Conservation (phyloP, 1,140 invertebrate genomes). For the Lucilia cuprina region DNA sequence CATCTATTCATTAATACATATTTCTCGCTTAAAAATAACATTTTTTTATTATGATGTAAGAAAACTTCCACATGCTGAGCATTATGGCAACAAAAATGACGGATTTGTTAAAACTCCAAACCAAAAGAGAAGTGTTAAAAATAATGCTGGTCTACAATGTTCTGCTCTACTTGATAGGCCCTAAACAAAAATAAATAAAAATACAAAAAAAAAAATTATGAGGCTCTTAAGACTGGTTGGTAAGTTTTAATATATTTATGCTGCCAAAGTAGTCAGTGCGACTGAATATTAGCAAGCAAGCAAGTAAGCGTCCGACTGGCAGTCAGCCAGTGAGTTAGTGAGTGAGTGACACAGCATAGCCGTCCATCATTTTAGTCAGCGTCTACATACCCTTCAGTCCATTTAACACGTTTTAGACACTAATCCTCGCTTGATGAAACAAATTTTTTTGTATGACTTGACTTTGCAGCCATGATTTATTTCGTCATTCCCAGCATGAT, state of each 20-base stretch:
- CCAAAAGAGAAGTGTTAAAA: too few species aligned
- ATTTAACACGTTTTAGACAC: slow-evolving; percentile 63
- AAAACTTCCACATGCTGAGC: background rate
- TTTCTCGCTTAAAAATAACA: background rate
- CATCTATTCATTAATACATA: background rate
- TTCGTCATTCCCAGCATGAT: slow-evolving; percentile 40
- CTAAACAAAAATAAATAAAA: slow-evolving; percentile 5
- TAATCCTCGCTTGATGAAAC: slow-evolving; percentile 63
- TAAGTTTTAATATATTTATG: background rate
- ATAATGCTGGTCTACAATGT: background rate
- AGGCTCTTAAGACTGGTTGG: background rate
- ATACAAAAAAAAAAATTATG: background rate
- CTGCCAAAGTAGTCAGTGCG: background rate
- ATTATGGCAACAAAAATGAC: background rate
- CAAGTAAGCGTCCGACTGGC: too few species aligned
- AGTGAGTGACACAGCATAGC: slow-evolving; percentile 35
- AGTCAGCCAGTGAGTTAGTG: background rate
- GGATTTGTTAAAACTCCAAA: background rate
- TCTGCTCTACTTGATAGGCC: background rate
- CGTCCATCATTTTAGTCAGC: slow-evolving; percentile 51
- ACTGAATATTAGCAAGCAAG: background rate
- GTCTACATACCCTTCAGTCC: slow-evolving; percentile 56
- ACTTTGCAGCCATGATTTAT: slow-evolving; percentile 58
- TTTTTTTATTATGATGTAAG: background rate
- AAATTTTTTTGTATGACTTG: slow-evolving; percentile 58